phyloP scores from a whole-genome alignment of 2,797 vertebrate genomes.

The Oceanodroma leucorhoa region DNA sequence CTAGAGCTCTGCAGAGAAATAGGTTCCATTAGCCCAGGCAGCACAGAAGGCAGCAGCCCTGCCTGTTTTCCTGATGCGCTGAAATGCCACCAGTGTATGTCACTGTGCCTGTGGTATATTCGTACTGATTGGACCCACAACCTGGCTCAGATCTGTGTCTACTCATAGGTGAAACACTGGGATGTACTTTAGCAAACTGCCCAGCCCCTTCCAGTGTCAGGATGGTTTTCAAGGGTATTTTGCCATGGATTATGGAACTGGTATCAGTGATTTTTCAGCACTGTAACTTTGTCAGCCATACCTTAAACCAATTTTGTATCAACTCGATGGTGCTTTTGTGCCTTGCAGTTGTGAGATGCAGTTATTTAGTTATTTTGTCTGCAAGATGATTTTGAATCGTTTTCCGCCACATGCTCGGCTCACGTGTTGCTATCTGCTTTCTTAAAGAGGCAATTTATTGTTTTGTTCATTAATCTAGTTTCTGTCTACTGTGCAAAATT shows the following conservation, averaged over 20 bases:
- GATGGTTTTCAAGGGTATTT: neutral
- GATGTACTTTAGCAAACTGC: neutral
- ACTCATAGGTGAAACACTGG: neutral
- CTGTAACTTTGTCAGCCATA: neutral
- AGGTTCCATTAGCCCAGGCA: neutral
- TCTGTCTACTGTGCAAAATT: slow-evolving; percentile 5
- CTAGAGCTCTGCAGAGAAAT: neutral
- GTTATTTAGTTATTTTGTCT: neutral
- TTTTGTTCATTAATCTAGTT: slow-evolving; percentile 24
- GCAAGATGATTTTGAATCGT: neutral
- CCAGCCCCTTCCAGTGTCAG: neutral
- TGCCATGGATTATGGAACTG: neutral
- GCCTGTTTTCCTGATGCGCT: neutral
- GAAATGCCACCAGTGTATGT: neutral
- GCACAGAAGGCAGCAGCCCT: neutral
- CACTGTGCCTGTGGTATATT: neutral
- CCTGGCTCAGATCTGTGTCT: neutral
- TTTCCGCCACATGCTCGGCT: neutral
- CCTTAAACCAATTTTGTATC: neutral
- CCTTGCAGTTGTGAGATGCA: neutral
- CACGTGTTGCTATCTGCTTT: neutral
- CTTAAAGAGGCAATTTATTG: neutral
- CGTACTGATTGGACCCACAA: rapidly evolving
- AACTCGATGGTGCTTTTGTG: neutral
- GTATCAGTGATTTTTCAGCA: neutral